phyloP scores from a whole-genome alignment of 1,140 invertebrate genomes.

The Drosophila obscura region DNA sequence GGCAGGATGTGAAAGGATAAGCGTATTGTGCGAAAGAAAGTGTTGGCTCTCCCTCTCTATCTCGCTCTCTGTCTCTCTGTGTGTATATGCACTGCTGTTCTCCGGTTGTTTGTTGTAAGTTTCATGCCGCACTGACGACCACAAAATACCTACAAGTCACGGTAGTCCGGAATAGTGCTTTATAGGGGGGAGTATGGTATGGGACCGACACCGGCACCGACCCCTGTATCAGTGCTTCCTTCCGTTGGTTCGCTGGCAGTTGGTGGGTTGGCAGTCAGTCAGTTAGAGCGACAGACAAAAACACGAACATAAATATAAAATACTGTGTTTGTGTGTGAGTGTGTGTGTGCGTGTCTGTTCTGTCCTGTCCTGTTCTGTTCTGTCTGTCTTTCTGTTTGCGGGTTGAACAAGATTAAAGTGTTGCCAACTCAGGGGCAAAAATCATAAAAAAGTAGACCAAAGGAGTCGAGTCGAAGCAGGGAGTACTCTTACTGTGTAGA shows the following conservation, averaged over 20 bases:
- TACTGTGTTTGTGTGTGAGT: conserved; percentile 16
- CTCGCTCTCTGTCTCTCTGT: neutral
- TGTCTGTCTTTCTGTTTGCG: conserved; percentile 28
- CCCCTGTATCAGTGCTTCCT: neutral
- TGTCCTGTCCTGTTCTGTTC: neutral
- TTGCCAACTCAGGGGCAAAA: conserved; percentile 46
- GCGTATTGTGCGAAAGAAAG: conserved; percentile 67
- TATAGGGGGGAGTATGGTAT: neutral
- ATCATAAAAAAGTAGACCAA: conserved; percentile 33
- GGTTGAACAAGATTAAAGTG: conserved; percentile 77
- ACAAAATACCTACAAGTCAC: conserved; percentile 74
- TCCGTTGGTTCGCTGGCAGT: conserved; percentile 14
- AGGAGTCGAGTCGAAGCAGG: neutral
- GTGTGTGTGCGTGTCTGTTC: conserved; percentile 11
- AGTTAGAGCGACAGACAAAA: conserved; percentile 50
- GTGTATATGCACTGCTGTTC: conserved; percentile 29
- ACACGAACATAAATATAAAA: conserved; percentile 77
- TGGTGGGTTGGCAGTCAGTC: conserved; percentile 39
- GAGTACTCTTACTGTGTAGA: conserved; percentile 13
- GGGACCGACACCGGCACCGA: neutral
- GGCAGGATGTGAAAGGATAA: conserved; percentile 54
- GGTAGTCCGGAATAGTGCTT: conserved; percentile 8
- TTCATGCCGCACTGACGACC: conserved; percentile 64
- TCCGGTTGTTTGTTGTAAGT: conserved; percentile 57
- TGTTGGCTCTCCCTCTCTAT: neutral